Evolutionary conservation across 2,797 vertebrate genomes (phyloP), one percentile per base, ranked within the genome.

Genomic region (Onychomys torridus): DNA sequence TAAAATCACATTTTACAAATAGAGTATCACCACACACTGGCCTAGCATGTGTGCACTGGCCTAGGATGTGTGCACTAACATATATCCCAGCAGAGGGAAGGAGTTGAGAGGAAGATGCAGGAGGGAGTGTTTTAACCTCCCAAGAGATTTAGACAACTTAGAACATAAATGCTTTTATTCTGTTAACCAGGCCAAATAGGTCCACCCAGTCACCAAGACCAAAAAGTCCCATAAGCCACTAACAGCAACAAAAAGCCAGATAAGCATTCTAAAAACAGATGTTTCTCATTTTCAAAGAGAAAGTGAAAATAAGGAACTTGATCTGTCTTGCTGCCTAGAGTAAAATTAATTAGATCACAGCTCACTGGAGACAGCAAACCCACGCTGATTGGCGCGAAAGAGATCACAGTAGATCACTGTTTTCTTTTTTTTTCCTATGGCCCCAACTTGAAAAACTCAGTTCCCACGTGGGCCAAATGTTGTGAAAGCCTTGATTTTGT

Each of bases 221-320:
- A 21, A 89, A 76, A 77, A 27, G 9, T 43, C 25, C 43, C 43
- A 17, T 40, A 55, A 86, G 27, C 16, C 69, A 43, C 10, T n/a
- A 75, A 9, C 55, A 37, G 17, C 52, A 34, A 63, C 61, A 77
- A 73, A 11, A 59, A 89, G 59, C 32, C 76, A 83, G 52, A 34
- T 5, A 86, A 93, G 82, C 32, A 37, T 14, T 89, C 37, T 95
- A 16, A 59, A 65, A 84, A 86, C 0, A 0, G 43, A 32, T 86
- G 78, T 78, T 88, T 89, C 90, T 94, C 84, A 32, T 52, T 92
- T 92, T 93, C 77, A 94, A 81, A 71, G 75, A 88, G 92, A 92
- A 96, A 95, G 84, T 92, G 81, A 86, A 96, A 97, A 94, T 75
- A 73, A 81, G 73, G 95, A 95, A 86, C 59, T 90, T 65, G 40